Evolutionary conservation across 64 coral and sea anemone species (phyloP).

Genomic region (Catalaphyllia jardinei): DNA sequence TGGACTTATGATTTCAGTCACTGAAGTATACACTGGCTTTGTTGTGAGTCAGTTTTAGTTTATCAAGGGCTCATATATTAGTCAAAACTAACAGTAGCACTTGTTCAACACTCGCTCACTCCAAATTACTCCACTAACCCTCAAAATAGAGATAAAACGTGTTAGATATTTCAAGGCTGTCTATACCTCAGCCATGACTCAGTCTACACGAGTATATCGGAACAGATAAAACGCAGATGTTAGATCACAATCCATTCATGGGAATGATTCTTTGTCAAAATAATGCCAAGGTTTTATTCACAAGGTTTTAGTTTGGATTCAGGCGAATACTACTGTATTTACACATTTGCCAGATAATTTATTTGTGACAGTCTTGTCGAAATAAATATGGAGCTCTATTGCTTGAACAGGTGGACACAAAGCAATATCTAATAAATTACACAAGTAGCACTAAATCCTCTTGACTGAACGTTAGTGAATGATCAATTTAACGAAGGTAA

Average conservation of each 20-base stretch:
- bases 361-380: not conserved
- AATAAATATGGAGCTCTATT: not conserved
- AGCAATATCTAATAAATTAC: not conserved
- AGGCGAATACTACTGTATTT: not conserved
- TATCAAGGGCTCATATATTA: not conserved
- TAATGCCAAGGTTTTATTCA: not conserved
- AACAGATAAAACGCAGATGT: not conserved
- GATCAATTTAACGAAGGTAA: not conserved
- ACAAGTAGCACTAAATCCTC: not conserved
- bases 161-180: not conserved
- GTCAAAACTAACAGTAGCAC: not conserved
- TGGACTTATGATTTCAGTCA: not conserved
- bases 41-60: not conserved
- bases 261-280: not conserved
- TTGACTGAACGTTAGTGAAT: not conserved
- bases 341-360: not conserved
- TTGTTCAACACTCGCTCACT: not conserved
- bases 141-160: not conserved
- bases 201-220: not conserved
- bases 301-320: not conserved
- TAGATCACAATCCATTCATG: not conserved
- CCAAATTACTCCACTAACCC: not conserved
- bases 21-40: not conserved
- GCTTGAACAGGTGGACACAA: not conserved
- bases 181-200: not conserved